A percentile compares a stretch with the other conserved stretches of the same genome.
These are phyloP conservation scores for Murina feae DNA, from an alignment of 2,113 vertebrate species.

Conservation along the genomic window DNA sequence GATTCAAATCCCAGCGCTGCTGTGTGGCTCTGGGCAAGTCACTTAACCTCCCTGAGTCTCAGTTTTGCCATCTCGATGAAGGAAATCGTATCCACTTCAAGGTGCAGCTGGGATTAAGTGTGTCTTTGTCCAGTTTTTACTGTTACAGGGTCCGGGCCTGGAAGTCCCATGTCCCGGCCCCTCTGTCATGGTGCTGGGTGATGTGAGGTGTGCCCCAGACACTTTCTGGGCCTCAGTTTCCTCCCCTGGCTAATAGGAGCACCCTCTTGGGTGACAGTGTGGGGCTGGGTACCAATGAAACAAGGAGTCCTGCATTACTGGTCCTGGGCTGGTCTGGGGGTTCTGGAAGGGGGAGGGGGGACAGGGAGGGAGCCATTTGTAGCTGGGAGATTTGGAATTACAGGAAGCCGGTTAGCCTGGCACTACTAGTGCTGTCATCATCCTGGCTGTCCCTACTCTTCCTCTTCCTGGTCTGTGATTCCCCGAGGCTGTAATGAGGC, in stretches of 20 bases:
- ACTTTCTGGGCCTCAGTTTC: neutral
- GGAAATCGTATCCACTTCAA: neutral
- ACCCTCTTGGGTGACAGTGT: neutral
- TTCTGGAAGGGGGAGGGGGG: neutral
- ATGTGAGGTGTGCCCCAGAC: neutral
- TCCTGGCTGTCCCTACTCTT: neutral
- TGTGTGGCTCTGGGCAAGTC: neutral
- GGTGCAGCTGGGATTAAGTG: neutral
- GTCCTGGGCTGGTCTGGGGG: neutral
- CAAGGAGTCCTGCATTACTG: neutral
- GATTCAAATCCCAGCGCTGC: slow-evolving; percentile 12
- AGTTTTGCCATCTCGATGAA: neutral
- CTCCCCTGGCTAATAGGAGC: neutral
- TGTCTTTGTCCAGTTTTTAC: neutral
- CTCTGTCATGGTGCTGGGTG: neutral
- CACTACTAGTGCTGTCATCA: neutral
- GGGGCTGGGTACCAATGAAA: neutral
- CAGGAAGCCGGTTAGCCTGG: neutral
- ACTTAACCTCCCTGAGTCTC: neutral
- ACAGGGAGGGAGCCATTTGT: neutral
- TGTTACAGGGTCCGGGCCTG: neutral
- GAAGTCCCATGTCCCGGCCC: neutral
- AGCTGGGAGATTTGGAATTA: neutral
- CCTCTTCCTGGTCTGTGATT: neutral
- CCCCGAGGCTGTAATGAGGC: neutral